A percentile compares a stretch with the other conserved stretches of the same genome.
Evolutionary conservation across 2,797 vertebrate species (phyloP).

Genomic region (Parotocinclus haroldoi): DNA sequence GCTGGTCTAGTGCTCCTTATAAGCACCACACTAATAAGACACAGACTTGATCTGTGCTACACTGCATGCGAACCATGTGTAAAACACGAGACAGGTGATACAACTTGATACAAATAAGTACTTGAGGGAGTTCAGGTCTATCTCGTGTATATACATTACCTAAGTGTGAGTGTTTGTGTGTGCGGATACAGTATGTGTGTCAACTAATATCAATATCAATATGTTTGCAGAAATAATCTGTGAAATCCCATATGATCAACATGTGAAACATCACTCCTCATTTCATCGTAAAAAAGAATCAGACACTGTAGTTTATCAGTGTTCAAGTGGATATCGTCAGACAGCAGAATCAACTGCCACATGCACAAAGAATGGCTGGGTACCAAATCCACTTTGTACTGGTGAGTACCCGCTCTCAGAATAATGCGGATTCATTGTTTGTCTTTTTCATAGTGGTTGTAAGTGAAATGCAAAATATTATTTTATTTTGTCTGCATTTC

Average conservation of each 20-base stretch:
- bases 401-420: slow-evolving; percentile 15
- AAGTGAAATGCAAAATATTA: not conserved
- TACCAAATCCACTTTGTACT: slow-evolving; percentile 38
- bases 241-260: accelerated
- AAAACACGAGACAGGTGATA: too few relatives aligned
- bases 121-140: too few relatives aligned
- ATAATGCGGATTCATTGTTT: not conserved
- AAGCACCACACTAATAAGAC: too few relatives aligned
- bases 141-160: too few relatives aligned
- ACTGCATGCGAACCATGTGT: too few relatives aligned
- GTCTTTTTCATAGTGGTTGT: not conserved
- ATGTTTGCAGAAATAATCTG: slow-evolving; percentile 55
- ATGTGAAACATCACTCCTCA: accelerated
- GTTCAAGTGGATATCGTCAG: accelerated
- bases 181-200: too few relatives aligned
- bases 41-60: too few relatives aligned
- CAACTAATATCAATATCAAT: not conserved
- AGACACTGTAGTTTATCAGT: accelerated
- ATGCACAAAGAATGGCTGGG: slow-evolving; percentile 59
- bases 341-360: accelerated
- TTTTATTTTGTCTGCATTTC: not conserved
- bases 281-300: not conserved
- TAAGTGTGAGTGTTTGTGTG: too few relatives aligned
- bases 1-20: too few relatives aligned
- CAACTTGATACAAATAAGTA: too few relatives aligned